Base-by-base conservation (phyloP, 2,113 vertebrate genomes). In the Condylura cristata region DNA sequence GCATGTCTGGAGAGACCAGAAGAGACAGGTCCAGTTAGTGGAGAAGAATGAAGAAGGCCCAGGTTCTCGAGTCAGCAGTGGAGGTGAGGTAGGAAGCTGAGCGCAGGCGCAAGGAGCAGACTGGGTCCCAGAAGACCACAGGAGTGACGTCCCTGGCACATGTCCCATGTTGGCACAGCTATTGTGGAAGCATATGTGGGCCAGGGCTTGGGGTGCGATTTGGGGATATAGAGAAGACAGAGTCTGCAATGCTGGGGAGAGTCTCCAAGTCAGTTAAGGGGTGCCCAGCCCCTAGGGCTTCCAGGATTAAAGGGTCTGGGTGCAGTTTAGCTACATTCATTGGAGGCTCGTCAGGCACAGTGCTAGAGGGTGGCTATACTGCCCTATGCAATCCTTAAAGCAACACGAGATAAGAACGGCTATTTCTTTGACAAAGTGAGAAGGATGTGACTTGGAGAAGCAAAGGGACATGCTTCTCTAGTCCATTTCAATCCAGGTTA, bases 331-430 rank as follows among this genome's bases (percentile, higher is more conserved):
- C 12, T 51, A n/a, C 22, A 18, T 22, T 84, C 61, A 32, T 8
- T 91, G 66, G 70, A 32, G 17, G 34, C 60, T 51, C 65, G 0
- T 80, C 78, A 61, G 39, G 13, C 56, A 83, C n/a, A 12, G 12
- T 80, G 44, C 60, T 34, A 39, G 24, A 6, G 13, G 30, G 32
- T 18, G 20, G 34, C 39, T 7, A 2, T 30, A 12, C 63, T 56
- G 51, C 79, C 48, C 82, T 11, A 37, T 37, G 82, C 56, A 79
- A 86, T 89, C 76, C 53, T 83, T 72, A 56, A 4, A 86, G 63
- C 8, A 16, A 6, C 63, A 71, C 1, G 30, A 58, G 28, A 13
- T 41, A 53, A 74, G 37, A 80, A 60, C n/a, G n/a, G n/a, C n/a
- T n/a, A n/a, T n/a, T n/a, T n/a, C n/a, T n/a, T n/a, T n/a, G n/a